Conservation (phyloP, 2,888 invertebrate species). For the Octonoba sinensis region DNA sequence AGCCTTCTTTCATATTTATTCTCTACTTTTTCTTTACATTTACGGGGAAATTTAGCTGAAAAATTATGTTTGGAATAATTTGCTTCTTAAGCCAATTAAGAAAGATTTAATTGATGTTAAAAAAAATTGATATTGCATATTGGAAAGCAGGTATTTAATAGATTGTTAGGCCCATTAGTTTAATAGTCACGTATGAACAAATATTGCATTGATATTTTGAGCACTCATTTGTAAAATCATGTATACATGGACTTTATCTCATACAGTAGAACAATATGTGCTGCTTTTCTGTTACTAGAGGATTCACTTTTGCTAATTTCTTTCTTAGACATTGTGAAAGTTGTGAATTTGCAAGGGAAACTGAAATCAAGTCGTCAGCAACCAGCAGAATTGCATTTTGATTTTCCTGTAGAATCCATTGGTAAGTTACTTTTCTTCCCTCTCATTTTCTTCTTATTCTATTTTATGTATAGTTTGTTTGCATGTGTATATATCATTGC, state of each 20-base stretch:
- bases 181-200: too few relatives aligned
- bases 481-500: too few relatives aligned
- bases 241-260: neutral
- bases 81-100: too few relatives aligned
- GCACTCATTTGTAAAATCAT: neutral
- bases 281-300: neutral
- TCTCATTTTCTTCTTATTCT: neutral
- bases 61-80: too few relatives aligned
- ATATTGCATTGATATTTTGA: too few relatives aligned
- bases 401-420: slow-evolving; percentile 94
- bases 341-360: slow-evolving; percentile 79
- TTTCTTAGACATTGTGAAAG: slow-evolving; percentile 76
- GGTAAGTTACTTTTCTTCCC: slow-evolving; percentile 76
- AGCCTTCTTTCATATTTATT: too few relatives aligned
- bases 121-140: too few relatives aligned
- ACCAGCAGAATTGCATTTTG: slow-evolving; percentile 89
- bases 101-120: too few relatives aligned
- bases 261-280: neutral
- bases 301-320: neutral
- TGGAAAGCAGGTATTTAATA: too few relatives aligned
- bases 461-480: neutral
- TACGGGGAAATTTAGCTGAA: too few relatives aligned
- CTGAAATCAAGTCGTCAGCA: slow-evolving; percentile 84
- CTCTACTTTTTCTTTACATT: too few relatives aligned
- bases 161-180: too few relatives aligned